Base-by-base conservation (phyloP, 1,140 invertebrate species). In the Euwallacea fornicatus region DNA sequence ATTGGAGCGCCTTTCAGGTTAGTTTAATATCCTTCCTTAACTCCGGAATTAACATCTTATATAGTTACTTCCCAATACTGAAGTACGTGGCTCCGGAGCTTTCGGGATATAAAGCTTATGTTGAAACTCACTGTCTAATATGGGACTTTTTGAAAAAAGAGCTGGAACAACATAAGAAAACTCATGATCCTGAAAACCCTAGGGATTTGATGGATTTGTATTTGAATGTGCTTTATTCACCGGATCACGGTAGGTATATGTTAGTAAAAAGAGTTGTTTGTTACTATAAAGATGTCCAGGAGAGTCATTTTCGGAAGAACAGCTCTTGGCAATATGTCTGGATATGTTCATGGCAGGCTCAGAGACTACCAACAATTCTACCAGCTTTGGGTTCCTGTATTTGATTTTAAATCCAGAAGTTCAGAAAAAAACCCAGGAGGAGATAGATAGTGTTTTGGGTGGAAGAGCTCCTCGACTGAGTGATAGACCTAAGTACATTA, bases 121-220 rank as follows among this genome's bases (percentile, higher is more conserved):
- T 92, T 16, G 81, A 86, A 55, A 89, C 86, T 0, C 91, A 93
- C 79, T 82, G 87, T 58, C 84, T 85, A 42, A 82, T 93, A 15
- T 93, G 91, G 87, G 81, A 83, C 47, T 93, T 93, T 78, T 77
- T 93, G 44, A 82, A 88, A 76, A 84, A 87, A 15, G 91, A 93
- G 80, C 83, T 96, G 7, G 82, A 89, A 54, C 86, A 86, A 69
- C 94, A 96, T 78, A 90, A 92, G 70, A 81, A 85, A 46, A 87
- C 85, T 0, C 91, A 91, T 72, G 82, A 86, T 69, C 76, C 83
- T 73, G 74, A 85, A 21, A 85, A 88, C 50, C 88, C 90, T 2
- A 85, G 90, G 62, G 93, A 96, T 82, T 88, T 96, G 15, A 95
- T 96, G 86, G 93, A 96, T 76, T 88, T 89, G 7, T 96, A 95